These are phyloP conservation scores for Galerucella pusilla DNA, from an alignment of 2,888 invertebrate species.

Conservation along the genomic window DNA sequence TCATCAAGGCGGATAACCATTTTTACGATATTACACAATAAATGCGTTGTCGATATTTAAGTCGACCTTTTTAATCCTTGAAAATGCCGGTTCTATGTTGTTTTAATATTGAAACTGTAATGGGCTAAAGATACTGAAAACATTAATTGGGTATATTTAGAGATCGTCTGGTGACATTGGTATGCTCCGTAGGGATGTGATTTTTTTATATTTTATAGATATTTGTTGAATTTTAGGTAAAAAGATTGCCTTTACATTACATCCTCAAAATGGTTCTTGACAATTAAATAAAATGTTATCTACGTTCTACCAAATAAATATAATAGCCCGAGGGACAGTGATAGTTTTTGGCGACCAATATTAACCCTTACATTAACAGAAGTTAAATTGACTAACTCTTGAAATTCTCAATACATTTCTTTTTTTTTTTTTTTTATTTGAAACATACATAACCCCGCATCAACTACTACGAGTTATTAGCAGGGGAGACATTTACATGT, in stretches of 20 bases:
- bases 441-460: too few species aligned
- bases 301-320: background rate
- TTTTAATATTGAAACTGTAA: background rate
- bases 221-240: conserved; percentile 1
- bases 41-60: conserved; percentile 27
- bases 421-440: too few species aligned
- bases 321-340: background rate
- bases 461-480: too few species aligned
- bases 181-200: background rate
- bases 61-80: conserved; percentile 32
- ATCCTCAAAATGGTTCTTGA: background rate
- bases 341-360: background rate
- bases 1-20: conserved; percentile 16
- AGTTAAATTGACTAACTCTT: too few species aligned
- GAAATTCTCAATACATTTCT: too few species aligned
- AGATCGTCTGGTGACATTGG: background rate
- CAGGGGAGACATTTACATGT: too few species aligned
- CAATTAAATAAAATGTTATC: background rate
- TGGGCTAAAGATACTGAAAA: background rate
- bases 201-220: background rate
- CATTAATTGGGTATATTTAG: background rate
- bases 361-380: too few species aligned
- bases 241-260: background rate
- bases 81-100: conserved; percentile 23
- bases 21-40: conserved; percentile 27